These are phyloP conservation scores for Pachydiplax longipennis DNA, from an alignment of 2,888 invertebrate genomes.

Conservation along the genomic window DNA sequence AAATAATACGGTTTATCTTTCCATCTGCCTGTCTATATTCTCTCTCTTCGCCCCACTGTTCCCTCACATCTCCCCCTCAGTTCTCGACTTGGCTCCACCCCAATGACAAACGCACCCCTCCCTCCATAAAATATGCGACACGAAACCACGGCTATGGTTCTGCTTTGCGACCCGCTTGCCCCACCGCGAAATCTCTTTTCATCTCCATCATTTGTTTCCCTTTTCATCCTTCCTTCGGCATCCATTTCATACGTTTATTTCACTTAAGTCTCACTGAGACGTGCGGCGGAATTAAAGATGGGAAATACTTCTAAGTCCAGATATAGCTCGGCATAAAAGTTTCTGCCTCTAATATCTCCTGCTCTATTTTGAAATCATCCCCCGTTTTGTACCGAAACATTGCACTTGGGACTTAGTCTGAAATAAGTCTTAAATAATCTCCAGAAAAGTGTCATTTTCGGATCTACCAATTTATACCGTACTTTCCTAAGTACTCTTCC, in stretches of 20 bases:
- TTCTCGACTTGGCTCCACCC: background rate
- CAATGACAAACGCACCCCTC: background rate
- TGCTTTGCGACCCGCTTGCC: background rate
- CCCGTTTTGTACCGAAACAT: too few relatives aligned
- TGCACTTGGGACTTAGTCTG: too few relatives aligned
- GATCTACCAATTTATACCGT: too few relatives aligned
- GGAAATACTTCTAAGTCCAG: too few relatives aligned
- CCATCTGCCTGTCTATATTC: background rate
- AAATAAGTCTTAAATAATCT: too few relatives aligned
- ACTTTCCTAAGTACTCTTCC: too few relatives aligned
- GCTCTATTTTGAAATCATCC: too few relatives aligned
- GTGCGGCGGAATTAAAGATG: too few relatives aligned
- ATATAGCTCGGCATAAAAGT: too few relatives aligned
- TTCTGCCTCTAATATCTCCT: too few relatives aligned
- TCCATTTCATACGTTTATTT: background rate
- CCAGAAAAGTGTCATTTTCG: too few relatives aligned
- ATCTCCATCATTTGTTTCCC: background rate
- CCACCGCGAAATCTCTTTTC: background rate
- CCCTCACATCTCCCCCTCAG: background rate
- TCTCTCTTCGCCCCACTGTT: background rate
- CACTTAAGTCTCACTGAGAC: too few relatives aligned
- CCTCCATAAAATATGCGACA: conserved; percentile 21
- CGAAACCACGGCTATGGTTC: conserved; percentile 17
- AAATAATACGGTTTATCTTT: background rate
- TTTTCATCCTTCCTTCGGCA: background rate